Evolutionary conservation across 2,113 vertebrate genomes (phyloP).

Genomic region (Petroica traversi): DNA sequence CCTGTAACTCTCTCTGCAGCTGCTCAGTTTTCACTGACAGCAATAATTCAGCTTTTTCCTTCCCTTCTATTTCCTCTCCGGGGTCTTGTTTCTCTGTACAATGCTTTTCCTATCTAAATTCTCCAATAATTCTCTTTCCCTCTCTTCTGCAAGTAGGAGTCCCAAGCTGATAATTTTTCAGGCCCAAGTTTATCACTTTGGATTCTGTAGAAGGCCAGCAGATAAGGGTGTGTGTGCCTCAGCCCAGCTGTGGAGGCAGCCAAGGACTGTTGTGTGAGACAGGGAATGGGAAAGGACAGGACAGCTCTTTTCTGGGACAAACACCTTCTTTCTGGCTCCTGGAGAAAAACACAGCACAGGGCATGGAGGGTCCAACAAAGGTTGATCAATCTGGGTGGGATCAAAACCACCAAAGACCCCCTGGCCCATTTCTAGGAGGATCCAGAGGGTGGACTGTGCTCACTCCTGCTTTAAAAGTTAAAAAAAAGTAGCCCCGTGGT

Average conservation of each 20-base stretch:
- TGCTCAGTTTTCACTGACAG: background rate
- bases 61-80: background rate
- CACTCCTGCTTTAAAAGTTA: background rate
- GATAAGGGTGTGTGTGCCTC: too few species aligned
- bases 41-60: background rate
- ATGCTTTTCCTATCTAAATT: background rate
- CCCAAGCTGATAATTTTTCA: background rate
- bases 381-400: background rate
- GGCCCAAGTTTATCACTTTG: background rate
- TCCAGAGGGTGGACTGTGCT: background rate
- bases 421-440: background rate
- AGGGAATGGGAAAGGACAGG: fast-evolving
- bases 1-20: background rate
- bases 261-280: background rate
- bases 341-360: background rate
- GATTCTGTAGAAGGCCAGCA: background rate
- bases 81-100: background rate
- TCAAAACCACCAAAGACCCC: background rate
- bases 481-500: background rate
- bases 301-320: background rate
- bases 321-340: background rate
- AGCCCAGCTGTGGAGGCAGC: background rate
- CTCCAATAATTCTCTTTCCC: background rate
- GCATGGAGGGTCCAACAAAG: background rate
- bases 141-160: background rate